Conservation (phyloP, 1,140 invertebrate species). For the Sipha flava region DNA sequence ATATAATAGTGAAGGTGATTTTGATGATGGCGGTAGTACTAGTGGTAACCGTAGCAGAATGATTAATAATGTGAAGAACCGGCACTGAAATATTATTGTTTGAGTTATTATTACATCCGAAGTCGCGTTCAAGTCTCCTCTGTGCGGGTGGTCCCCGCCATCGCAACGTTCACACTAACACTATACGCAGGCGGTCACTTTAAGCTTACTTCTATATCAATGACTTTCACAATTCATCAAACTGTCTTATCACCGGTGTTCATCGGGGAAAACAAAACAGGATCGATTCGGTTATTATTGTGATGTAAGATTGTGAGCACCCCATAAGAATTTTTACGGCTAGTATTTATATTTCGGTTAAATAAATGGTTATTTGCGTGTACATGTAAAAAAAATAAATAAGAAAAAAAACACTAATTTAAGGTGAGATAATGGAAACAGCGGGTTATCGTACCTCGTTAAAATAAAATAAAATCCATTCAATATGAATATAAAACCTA, state of each 20-base stretch:
- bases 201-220: conserved; percentile 2
- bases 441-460: not conserved
- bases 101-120: conserved; percentile 26
- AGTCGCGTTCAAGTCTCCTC: conserved; percentile 30
- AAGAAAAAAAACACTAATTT: conserved; percentile 6
- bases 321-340: too few species aligned
- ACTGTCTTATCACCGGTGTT: not conserved
- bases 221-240: conserved; percentile 18
- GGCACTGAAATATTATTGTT: conserved; percentile 6
- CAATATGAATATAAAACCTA: not conserved
- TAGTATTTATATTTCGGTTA: not conserved
- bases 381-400: not conserved
- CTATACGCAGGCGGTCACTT: not conserved
- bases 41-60: not conserved
- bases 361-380: not conserved
- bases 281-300: not conserved
- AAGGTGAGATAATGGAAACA: conserved; percentile 20
- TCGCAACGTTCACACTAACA: not conserved
- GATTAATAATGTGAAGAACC: conserved; percentile 13
- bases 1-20: not conserved
- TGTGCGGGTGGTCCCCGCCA: conserved; percentile 12
- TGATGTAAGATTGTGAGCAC: not conserved
- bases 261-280: not conserved
- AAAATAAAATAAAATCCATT: conserved; percentile 1
- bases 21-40: not conserved